Evolutionary conservation across 2,888 invertebrate species (phyloP), one percentile per base, ranked within the genome.

Genomic region (Clostera curtula): DNA sequence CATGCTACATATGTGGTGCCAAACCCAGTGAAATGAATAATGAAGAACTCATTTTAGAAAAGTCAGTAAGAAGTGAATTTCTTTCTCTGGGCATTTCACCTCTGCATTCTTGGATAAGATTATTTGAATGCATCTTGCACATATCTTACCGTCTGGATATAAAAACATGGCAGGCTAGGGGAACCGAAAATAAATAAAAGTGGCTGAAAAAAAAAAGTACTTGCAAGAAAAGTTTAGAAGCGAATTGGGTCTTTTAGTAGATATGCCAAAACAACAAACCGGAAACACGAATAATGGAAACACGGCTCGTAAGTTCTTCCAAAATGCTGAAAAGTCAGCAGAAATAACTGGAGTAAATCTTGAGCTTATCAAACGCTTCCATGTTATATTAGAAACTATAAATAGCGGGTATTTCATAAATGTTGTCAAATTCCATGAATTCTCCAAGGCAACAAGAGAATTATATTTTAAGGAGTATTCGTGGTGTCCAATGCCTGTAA

Each of bases 61-160:
- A 25, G 12, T 2, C 19, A 6, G 9, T 25, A 5, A 14, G 14
- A 5, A 14, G 12, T 15, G 15, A 20, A 10, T 20, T 20, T 11
- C 20, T 20, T 6, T 22, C 17, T 18, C 15, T 24, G 14, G 24
- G 24, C 8, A 7, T 17, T 2, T 56, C 54, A 18, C 33, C 35
- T 16, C 34, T 60, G 15, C 56, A 60, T 43, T 46, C 51, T 3
- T 60, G 56, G 56, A 56, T 55, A 7, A 36, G 51, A 12, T 51
- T 49, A 18, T 53, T 58, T 31, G 56, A 62, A 30, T 58, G 45
- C 29, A 39, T 50, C 4, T 30, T 59, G 24, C 46, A 58, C 29
- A 18, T 56, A 12, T 31, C 46, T 5, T 58, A 55, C 25, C 41
- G 36, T 34, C 29, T 58, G 2, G 32, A 33, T 12, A 38, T 52